Percentiles rank a stretch among this genome's conserved stretches.
These are phyloP conservation scores for Orchestes rusci DNA, from an alignment of 2,888 invertebrate genomes.

Conservation along the genomic window DNA sequence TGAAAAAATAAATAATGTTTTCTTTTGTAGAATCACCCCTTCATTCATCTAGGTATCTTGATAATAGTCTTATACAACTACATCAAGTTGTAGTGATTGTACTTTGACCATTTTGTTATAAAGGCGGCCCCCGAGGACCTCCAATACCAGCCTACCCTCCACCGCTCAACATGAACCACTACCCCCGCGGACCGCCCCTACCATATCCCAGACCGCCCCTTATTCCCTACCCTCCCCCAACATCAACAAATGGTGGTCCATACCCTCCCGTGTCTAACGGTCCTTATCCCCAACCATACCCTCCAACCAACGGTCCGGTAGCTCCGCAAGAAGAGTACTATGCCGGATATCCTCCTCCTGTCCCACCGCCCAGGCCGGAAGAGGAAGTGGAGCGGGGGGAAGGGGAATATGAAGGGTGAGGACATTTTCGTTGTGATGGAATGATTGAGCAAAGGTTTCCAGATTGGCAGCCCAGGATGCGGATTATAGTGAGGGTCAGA, in stretches of 20 bases:
- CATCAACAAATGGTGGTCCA: conserved; percentile 3
- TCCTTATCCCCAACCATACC: conserved; percentile 37
- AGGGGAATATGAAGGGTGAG: conserved; percentile 20
- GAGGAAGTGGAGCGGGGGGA: neutral
- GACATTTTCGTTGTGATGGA: conserved; percentile 2
- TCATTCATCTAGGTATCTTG: too few species aligned
- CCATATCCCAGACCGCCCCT: conserved; percentile 8
- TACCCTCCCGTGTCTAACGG: conserved; percentile 38
- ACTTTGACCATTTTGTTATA: too few species aligned
- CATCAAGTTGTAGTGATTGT: too few species aligned
- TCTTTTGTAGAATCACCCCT: too few species aligned
- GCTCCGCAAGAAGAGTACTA: conserved; percentile 33
- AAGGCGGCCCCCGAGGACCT: neutral
- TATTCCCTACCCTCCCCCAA: conserved; percentile 4
- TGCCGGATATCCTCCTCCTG: conserved; percentile 23
- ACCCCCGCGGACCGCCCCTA: conserved; percentile 25
- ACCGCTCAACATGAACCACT: conserved; percentile 30
- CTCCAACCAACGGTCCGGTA: too few species aligned
- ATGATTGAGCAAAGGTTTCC: neutral
- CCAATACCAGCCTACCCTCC: neutral
- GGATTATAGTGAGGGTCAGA: too few species aligned
- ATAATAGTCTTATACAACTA: too few species aligned
- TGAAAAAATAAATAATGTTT: too few species aligned
- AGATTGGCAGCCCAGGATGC: too few species aligned
- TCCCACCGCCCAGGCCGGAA: conserved; percentile 21